phyloP scores from a whole-genome alignment of 2,113 vertebrate genomes.

The Puntigrus tetrazona region DNA sequence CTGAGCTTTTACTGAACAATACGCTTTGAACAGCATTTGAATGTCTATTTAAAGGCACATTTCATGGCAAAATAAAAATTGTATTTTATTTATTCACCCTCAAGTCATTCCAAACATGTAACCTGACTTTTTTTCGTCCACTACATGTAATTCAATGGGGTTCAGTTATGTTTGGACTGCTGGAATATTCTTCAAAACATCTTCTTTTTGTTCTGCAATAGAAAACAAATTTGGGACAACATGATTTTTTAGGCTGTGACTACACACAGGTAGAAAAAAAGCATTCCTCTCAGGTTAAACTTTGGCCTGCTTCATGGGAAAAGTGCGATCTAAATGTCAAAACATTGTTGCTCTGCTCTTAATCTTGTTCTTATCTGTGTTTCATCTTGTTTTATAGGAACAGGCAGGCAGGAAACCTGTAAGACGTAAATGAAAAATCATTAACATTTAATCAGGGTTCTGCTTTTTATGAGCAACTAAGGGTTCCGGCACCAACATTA shows the following conservation, averaged over 20 bases:
- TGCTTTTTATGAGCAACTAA: conserved; percentile 35
- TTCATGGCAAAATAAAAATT: too few species aligned
- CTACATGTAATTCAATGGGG: background rate
- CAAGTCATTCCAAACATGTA: background rate
- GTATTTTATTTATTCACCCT: background rate
- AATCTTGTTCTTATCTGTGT: conserved; percentile 32
- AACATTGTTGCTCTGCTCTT: background rate
- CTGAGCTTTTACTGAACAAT: background rate
- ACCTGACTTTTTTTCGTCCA: background rate
- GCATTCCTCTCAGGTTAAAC: background rate
- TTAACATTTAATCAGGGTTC: conserved; percentile 37
- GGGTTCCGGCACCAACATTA: conserved; percentile 44
- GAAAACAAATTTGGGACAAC: background rate
- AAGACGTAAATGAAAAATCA: conserved; percentile 37
- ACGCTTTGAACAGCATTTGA: background rate
- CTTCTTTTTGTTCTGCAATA: background rate
- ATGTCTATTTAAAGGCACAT: background rate
- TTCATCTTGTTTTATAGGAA: conserved; percentile 38
- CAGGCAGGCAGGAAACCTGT: conserved; percentile 48
- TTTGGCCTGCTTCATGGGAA: background rate
- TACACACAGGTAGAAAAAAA: background rate
- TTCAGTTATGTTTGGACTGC: background rate
- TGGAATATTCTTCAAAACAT: background rate
- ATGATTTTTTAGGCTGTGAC: background rate
- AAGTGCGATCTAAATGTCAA: background rate